A percentile compares a stretch with the other conserved stretches of the same genome.
These are phyloP conservation scores for Cynodonichthys magdalenae DNA, from an alignment of 2,797 vertebrate genomes.

Conservation along the genomic window DNA sequence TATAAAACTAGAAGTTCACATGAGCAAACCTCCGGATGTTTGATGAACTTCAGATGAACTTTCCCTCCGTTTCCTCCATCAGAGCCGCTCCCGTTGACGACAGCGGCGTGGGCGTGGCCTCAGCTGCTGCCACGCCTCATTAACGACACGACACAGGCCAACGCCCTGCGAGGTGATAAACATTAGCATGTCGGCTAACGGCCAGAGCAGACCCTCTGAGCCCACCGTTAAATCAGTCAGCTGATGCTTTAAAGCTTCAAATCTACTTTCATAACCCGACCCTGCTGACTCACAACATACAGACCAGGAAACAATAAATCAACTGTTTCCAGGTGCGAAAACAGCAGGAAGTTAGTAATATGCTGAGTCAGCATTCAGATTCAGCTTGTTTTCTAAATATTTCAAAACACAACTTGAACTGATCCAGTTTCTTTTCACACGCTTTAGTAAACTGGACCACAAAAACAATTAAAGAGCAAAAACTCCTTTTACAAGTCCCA, in stretches of 20 bases:
- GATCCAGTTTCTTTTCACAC: too few species aligned
- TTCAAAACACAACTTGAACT: too few species aligned
- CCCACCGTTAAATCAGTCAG: neutral
- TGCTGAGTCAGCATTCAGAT: too few species aligned
- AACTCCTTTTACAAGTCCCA: neutral
- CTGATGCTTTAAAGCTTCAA: neutral
- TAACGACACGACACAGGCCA: slow-evolving; percentile 1
- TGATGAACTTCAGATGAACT: slow-evolving; percentile 42
- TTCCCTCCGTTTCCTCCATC: slow-evolving; percentile 10
- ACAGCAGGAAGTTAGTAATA: too few species aligned
- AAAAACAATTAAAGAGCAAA: neutral
- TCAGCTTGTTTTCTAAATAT: too few species aligned
- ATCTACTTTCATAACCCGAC: too few species aligned
- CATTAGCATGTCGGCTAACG: neutral
- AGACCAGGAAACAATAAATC: too few species aligned
- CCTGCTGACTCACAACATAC: too few species aligned
- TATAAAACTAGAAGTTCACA: slow-evolving; percentile 47
- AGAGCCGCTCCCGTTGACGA: slow-evolving; percentile 25
- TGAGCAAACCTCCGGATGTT: slow-evolving; percentile 44
- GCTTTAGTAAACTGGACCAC: too few species aligned
- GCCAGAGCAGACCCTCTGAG: neutral
- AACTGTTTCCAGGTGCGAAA: too few species aligned
- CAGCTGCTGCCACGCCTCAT: slow-evolving; percentile 4
- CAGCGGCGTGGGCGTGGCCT: slow-evolving; percentile 6
- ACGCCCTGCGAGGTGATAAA: slow-evolving; percentile 2